Evolutionary conservation across 2,797 vertebrate genomes (phyloP), one percentile per base, ranked within the genome.

Genomic region (Sciurus vulgaris): DNA sequence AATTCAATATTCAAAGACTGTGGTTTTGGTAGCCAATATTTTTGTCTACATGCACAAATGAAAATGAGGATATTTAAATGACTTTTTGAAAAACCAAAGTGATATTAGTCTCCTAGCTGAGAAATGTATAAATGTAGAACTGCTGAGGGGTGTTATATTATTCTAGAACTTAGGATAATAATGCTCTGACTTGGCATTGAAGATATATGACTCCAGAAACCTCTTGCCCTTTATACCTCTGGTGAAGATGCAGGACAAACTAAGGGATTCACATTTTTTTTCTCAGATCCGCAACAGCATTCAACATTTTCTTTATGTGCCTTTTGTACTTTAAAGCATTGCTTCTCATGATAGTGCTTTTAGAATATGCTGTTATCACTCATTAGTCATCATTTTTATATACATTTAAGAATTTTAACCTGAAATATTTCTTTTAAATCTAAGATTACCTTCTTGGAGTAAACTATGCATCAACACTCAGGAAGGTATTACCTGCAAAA

Each of bases 51-150:
- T 8, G 59, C n/a, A 89, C 30, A 93, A 94, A 82, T 87, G 77
- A 93, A 95, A 91, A 82, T 22, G 22, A 41, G 77, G 61, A 95
- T 72, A 10, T 59, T 85, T 84, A 91, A 89, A 89, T 33, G 89
- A 70, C 22, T 59, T 76, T 94, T 15, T 78, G 83, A 86, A 91
- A 94, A 77, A 85, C 44, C 38, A 96, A 91, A 93, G 69, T 93
- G 72, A 81, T 61, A 47, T 69, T 70, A 94, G 56, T 91, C 61
- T 95, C 54, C 73, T 54, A 87, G 54, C 51, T 92, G 65, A 94
- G 72, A 94, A 83, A 56, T 63, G 38, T 59, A 81, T 72, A 87
- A 70, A 33, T 91, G 33, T 41, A 86, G 28, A 87, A 26, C 51
- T 93, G 41, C 17, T 49, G 38, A 73, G 14, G 67, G 44, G 28